Percentiles rank a stretch among this genome's conserved stretches.
Evolutionary conservation across 2,888 invertebrate species (phyloP).

Genomic region (Clistopyga incitator): DNA sequence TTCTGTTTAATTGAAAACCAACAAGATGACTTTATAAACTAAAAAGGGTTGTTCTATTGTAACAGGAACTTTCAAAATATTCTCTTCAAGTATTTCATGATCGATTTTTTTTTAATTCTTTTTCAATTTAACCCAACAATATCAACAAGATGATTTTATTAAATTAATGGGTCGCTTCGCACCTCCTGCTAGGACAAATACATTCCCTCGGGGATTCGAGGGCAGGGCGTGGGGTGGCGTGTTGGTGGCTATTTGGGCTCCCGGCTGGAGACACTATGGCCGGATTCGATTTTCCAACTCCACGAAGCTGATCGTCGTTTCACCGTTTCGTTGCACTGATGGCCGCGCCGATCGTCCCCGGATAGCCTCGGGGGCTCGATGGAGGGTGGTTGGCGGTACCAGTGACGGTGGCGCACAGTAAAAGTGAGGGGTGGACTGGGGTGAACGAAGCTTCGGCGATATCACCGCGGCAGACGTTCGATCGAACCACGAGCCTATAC

Average conservation of each 20-base stretch:
- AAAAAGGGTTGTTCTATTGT: too few relatives aligned
- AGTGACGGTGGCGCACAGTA: constrained; percentile 47
- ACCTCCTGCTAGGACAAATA: neutral
- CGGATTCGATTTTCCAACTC: constrained; percentile 48
- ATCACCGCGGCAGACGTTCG: constrained; percentile 60
- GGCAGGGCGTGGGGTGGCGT: neutral
- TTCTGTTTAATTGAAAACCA: too few relatives aligned
- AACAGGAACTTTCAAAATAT: too few relatives aligned
- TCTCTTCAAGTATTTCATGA: too few relatives aligned
- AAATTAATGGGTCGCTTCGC: neutral
- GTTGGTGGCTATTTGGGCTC: constrained; percentile 30
- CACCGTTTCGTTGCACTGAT: constrained; percentile 41
- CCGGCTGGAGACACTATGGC: constrained; percentile 30
- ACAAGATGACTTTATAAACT: too few relatives aligned
- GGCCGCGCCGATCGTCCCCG: constrained; percentile 39
- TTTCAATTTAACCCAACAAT: too few relatives aligned
- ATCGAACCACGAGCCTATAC: constrained; percentile 57
- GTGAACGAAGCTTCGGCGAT: constrained; percentile 52
- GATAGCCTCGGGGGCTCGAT: constrained; percentile 40
- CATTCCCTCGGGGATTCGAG: constrained; percentile 5
- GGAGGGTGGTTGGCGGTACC: constrained; percentile 23
- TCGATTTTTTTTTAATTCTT: too few relatives aligned
- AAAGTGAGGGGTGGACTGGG: constrained; percentile 21
- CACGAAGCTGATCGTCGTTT: constrained; percentile 52
- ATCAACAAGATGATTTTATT: neutral